These are phyloP conservation scores for Hyles vespertilio DNA, from an alignment of 1,140 invertebrate species.

Conservation along the genomic window DNA sequence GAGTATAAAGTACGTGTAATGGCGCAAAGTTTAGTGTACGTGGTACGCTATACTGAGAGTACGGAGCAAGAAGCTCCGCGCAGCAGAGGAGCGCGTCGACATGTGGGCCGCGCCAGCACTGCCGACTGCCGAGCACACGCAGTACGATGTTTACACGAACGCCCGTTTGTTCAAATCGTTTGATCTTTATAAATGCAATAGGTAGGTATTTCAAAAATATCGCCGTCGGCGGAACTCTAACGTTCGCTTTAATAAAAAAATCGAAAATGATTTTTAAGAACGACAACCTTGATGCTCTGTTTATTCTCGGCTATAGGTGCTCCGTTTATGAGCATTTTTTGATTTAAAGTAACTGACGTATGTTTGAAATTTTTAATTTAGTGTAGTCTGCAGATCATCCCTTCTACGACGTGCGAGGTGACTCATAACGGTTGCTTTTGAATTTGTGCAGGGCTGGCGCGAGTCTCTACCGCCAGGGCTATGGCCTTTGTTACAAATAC, in stretches of 20 bases:
- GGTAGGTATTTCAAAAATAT: constrained; percentile 72
- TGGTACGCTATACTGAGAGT: too few relatives aligned
- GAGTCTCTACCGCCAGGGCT: too few relatives aligned
- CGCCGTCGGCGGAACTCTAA: constrained; percentile 50
- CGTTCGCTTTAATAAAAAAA: constrained; percentile 64
- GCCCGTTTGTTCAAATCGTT: constrained; percentile 65
- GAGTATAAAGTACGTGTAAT: constrained; percentile 1
- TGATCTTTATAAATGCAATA: constrained; percentile 74
- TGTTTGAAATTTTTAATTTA: constrained; percentile 37
- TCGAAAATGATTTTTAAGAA: constrained; percentile 64
- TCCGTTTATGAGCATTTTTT: constrained; percentile 43
- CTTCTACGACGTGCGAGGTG: constrained; percentile 5
- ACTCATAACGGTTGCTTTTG: background rate
- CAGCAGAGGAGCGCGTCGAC: background rate
- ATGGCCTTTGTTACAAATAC: too few relatives aligned
- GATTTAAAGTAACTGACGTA: constrained; percentile 37
- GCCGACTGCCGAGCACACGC: constrained; percentile 12
- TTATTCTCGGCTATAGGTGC: constrained; percentile 40
- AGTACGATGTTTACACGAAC: constrained; percentile 64
- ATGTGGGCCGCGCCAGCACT: constrained; percentile 2
- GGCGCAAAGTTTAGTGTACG: background rate
- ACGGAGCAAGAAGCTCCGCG: background rate
- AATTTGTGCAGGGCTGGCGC: too few relatives aligned
- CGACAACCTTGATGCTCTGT: constrained; percentile 64
- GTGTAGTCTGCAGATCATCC: constrained; percentile 12